Base-by-base conservation (phyloP, 2,888 invertebrate genomes). In the Pherbina coryleti region DNA sequence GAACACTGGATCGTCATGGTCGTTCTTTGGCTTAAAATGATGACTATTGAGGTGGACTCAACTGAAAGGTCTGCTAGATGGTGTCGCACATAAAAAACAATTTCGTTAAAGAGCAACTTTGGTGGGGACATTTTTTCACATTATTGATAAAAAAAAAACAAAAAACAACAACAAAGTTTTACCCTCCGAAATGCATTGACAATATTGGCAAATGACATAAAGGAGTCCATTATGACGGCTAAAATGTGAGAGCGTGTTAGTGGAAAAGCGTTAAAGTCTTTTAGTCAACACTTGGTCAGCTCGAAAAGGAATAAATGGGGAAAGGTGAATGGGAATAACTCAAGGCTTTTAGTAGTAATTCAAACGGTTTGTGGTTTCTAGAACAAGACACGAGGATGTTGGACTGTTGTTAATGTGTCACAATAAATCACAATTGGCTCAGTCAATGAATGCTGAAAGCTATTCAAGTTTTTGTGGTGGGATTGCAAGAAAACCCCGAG, bases 321-420 rank as follows among this genome's bases (percentile, higher is more conserved):
- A 37, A 57, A 55, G 31, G 25, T 19, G 34, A 57, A 28, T 69
- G 60, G 34, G 70, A 49, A 76, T 76, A 70, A 76, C 76, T 76
- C 60, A 77, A 74, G 73, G 77, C 77, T 77, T 74, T 74, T 77
- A 77, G 72, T 76, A 44, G 31, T 76, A 67, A 75, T 76, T 60
- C 76, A 25, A 57, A 17, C 49, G 60, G 60, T 69, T 76, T 62
- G 57, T 60, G n/a, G 70, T 19, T 51, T 49, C 28, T 7, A 19
- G n/a, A 44, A 31, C 44, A 53, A 5, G n/a, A 67, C 14, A 22
- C 49, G 34, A 53, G 86, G 85, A 85, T 84, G 84, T 85, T 86
- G 85, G 84, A 83, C 85, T 85, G 81, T 85, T 84, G 86, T 86
- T 85, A 83, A 85, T 85, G 85, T 84, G 85, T 85, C 84, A 82